A percentile compares a stretch with the other conserved stretches of the same genome.
Conservation (phyloP, 2,888 invertebrate species). For the Callosobruchus maculatus region DNA sequence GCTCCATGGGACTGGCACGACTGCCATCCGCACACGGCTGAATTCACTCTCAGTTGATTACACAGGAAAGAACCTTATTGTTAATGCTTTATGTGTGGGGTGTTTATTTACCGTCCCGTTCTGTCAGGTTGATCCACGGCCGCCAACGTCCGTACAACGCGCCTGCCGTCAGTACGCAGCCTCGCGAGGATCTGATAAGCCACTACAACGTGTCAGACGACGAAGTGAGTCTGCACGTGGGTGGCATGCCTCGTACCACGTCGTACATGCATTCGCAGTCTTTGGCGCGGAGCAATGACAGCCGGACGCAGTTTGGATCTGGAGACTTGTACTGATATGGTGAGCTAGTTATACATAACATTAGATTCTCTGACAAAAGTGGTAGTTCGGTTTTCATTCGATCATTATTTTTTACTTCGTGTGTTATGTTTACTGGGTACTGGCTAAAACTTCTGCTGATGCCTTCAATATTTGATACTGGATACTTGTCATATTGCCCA, state of each 20-base stretch:
- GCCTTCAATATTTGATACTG: too few species aligned
- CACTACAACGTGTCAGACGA: conserved; percentile 36
- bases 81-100: too few species aligned
- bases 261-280: neutral
- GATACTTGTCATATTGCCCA: too few species aligned
- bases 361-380: too few species aligned
- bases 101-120: neutral
- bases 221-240: conserved; percentile 34
- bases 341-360: neutral
- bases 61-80: too few species aligned
- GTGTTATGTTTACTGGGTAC: too few species aligned
- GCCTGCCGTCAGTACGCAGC: conserved; percentile 30
- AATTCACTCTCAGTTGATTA: too few species aligned
- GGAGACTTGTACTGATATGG: neutral
- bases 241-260: conserved; percentile 15
- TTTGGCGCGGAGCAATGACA: neutral
- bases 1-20: too few species aligned
- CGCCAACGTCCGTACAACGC: conserved; percentile 34
- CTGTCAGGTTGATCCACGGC: conserved; percentile 23
- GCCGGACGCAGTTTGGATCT: neutral
- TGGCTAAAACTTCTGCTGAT: too few species aligned
- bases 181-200: conserved; percentile 19
- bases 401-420: too few species aligned
- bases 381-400: too few species aligned
- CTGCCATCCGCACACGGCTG: too few species aligned